Evolutionary conservation across 2,113 vertebrate genomes (phyloP).

Genomic region (Larimichthys polyactis): DNA sequence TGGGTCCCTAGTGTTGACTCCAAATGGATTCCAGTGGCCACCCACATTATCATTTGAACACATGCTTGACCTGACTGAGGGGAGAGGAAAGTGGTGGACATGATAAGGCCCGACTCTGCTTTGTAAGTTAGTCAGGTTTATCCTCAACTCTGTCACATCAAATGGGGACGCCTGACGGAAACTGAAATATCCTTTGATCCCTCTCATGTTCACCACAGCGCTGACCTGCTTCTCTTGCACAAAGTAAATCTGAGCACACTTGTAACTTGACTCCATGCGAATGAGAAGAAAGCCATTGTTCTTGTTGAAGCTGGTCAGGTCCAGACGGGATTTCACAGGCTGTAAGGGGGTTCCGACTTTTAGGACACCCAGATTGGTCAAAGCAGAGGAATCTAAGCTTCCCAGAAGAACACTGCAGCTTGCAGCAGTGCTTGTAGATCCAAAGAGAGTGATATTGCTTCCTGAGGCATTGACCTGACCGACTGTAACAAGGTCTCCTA

Average conservation of each 20-base stretch:
- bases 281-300: constrained; percentile 71
- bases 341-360: constrained; percentile 73
- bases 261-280: constrained; percentile 44
- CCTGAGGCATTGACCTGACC: constrained; percentile 51
- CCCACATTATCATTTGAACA: constrained; percentile 83
- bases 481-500: constrained; percentile 75
- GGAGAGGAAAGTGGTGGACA: constrained; percentile 84
- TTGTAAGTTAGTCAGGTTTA: constrained; percentile 80
- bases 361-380: constrained; percentile 69
- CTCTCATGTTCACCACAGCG: constrained; percentile 82
- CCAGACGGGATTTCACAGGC: constrained; percentile 74
- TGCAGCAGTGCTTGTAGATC: constrained; percentile 50
- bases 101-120: constrained; percentile 73
- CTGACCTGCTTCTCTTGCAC: constrained; percentile 76
- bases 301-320: constrained; percentile 36
- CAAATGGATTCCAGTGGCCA: constrained; percentile 86
- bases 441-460: constrained; percentile 57
- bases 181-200: constrained; percentile 78
- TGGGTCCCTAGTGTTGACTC: constrained; percentile 52
- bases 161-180: constrained; percentile 85
- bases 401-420: constrained; percentile 68
- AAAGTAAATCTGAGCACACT: constrained; percentile 76
- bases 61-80: constrained; percentile 60
- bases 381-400: constrained; percentile 40
- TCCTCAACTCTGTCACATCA: constrained; percentile 76